Percentiles rank a stretch among this genome's conserved stretches.
These are phyloP conservation scores for Nasua narica DNA, from an alignment of 2,797 vertebrate genomes.

Conservation along the genomic window DNA sequence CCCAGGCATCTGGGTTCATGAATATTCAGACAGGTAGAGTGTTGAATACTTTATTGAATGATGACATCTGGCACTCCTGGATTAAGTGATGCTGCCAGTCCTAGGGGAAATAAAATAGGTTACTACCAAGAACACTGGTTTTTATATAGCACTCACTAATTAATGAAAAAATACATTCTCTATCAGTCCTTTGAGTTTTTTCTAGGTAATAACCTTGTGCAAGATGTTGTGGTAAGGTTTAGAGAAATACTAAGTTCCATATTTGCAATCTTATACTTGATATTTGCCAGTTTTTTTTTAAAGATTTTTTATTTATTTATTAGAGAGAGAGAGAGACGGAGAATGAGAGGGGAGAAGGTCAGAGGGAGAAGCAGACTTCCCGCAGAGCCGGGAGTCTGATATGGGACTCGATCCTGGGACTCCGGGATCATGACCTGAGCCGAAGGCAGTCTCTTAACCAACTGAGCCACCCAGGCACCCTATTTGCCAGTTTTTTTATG, in stretches of 20 bases:
- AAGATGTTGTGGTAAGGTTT: neutral
- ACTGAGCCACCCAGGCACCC: no score
- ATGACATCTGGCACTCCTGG: slow-evolving; percentile 56
- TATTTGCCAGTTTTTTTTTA: neutral
- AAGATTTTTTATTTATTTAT: no score
- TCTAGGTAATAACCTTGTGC: neutral
- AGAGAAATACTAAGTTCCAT: neutral
- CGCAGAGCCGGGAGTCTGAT: no score
- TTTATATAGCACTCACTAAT: neutral
- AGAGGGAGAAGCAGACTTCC: no score
- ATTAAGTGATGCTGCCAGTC: slow-evolving; percentile 21
- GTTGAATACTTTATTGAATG: slow-evolving; percentile 54
- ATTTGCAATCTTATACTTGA: neutral
- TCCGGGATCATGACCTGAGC: no score
- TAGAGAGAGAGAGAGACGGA: no score
- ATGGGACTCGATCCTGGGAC: no score
- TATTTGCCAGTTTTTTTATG: neutral
- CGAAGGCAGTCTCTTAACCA: no score
- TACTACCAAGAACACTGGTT: neutral
- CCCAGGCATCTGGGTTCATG: slow-evolving; percentile 64
- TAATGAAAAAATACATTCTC: slow-evolving; percentile 2
- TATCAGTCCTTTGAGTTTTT: neutral
- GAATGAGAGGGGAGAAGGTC: no score
- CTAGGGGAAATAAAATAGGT: slow-evolving; percentile 2
- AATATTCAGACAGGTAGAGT: slow-evolving; percentile 58